Conservation (phyloP, 2,888 invertebrate species). For the Ophion slaviceki region DNA sequence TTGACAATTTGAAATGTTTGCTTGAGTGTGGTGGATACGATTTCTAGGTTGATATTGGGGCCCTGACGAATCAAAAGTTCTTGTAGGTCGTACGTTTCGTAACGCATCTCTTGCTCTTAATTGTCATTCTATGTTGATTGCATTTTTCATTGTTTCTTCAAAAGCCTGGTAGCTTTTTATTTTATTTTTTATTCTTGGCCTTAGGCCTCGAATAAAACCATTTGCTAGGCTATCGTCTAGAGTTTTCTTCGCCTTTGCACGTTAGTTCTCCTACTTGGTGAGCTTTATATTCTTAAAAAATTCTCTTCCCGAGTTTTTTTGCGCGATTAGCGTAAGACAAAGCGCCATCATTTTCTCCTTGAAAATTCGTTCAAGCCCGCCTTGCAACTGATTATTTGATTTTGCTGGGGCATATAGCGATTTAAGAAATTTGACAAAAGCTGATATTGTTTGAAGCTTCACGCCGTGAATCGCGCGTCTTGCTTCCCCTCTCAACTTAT, state of each 20-base stretch:
- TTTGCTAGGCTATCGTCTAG: constrained; percentile 5
- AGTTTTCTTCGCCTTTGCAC: background rate
- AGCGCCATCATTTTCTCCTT: constrained; percentile 20
- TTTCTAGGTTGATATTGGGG: constrained; percentile 3
- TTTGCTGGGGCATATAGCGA: constrained; percentile 37
- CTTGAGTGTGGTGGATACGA: too few relatives aligned
- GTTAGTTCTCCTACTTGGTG: background rate
- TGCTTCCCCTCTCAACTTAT: constrained; percentile 36
- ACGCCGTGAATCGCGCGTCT: constrained; percentile 19
- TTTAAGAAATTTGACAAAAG: constrained; percentile 13
- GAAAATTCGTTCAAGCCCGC: constrained; percentile 36
- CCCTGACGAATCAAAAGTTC: background rate
- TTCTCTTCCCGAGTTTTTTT: constrained; percentile 33
- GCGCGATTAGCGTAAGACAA: constrained; percentile 24
- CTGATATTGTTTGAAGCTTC: background rate
- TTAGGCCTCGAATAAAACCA: constrained; percentile 31
- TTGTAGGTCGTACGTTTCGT: background rate
- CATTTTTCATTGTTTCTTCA: constrained; percentile 26
- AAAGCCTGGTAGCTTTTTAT: constrained; percentile 1
- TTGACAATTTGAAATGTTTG: too few relatives aligned
- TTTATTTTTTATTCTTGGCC: constrained; percentile 32
- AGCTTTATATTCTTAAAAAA: background rate
- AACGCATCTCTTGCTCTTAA: constrained; percentile 9
- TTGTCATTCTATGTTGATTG: constrained; percentile 36
- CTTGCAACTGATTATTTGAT: constrained; percentile 28